Evolutionary conservation across 2,888 invertebrate species (phyloP).

Genomic region (Orchesellides sinensis): DNA sequence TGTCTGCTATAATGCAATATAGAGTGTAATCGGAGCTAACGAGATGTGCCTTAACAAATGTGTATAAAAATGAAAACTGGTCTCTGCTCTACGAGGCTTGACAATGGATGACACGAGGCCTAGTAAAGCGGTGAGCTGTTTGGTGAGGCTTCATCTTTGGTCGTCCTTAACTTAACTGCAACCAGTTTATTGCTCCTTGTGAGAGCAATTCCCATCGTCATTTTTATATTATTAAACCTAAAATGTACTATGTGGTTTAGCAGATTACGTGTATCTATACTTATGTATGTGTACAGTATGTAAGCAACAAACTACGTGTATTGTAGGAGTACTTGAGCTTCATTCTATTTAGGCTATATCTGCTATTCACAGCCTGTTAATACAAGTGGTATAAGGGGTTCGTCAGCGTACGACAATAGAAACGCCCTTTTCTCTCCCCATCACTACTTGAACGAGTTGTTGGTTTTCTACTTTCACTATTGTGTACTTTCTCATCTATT

Average conservation of each 20-base stretch:
- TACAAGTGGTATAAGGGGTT: constrained; percentile 3
- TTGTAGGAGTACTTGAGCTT: no score
- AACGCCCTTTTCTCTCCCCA: constrained; percentile 38
- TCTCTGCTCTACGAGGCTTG: constrained; percentile 47
- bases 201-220: constrained; percentile 12
- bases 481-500: no score
- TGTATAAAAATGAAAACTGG: constrained; percentile 49
- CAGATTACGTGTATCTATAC: constrained; percentile 3
- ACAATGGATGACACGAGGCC: constrained; percentile 51
- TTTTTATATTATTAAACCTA: not conserved
- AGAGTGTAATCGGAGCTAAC: constrained; percentile 49
- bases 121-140: constrained; percentile 24
- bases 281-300: no score
- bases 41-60: constrained; percentile 51
- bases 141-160: constrained; percentile 2
- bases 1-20: constrained; percentile 23
- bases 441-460: no score
- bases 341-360: no score
- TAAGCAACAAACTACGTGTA: no score
- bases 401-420: no score
- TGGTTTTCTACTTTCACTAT: no score
- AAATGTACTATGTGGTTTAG: constrained; percentile 20
- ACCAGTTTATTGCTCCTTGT: constrained; percentile 20
- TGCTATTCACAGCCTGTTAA: not conserved
- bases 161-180: not conserved